Percentiles rank a stretch among this genome's conserved stretches.
These are phyloP conservation scores for Cosmia trapezina DNA, from an alignment of 2,888 invertebrate genomes.

Conservation along the genomic window DNA sequence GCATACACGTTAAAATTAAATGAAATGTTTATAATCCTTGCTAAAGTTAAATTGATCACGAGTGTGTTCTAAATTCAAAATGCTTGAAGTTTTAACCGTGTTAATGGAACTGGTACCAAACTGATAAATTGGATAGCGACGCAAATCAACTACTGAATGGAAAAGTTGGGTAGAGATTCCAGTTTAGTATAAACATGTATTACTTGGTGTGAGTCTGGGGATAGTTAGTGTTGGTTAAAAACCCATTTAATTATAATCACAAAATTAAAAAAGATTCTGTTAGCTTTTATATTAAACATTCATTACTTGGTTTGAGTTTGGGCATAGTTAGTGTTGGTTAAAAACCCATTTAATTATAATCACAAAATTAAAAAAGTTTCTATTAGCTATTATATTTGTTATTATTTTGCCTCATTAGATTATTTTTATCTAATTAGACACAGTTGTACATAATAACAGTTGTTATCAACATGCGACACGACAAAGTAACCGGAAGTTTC, in stretches of 20 bases:
- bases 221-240: not conserved
- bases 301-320: not conserved
- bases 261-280: not conserved
- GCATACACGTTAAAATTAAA: conserved; percentile 9
- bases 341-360: not conserved
- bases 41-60: conserved; percentile 49
- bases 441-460: not conserved
- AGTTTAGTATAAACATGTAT: conserved; percentile 11
- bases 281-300: not conserved
- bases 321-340: not conserved
- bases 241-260: not conserved
- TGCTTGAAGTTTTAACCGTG: conserved; percentile 47
- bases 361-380: not conserved
- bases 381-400: not conserved
- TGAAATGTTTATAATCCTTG: conserved; percentile 37
- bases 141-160: conserved; percentile 32
- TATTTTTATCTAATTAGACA: not conserved
- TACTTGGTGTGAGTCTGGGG: not conserved
- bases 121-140: conserved; percentile 41
- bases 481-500: conserved; percentile 6
- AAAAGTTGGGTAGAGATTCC: conserved; percentile 23
- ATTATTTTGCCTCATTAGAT: not conserved
- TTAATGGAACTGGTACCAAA: conserved; percentile 38
- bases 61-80: conserved; percentile 48
- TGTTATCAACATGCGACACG: conserved; percentile 7